Conservation (phyloP, 2,113 vertebrate species). For the Siniperca knerii region DNA sequence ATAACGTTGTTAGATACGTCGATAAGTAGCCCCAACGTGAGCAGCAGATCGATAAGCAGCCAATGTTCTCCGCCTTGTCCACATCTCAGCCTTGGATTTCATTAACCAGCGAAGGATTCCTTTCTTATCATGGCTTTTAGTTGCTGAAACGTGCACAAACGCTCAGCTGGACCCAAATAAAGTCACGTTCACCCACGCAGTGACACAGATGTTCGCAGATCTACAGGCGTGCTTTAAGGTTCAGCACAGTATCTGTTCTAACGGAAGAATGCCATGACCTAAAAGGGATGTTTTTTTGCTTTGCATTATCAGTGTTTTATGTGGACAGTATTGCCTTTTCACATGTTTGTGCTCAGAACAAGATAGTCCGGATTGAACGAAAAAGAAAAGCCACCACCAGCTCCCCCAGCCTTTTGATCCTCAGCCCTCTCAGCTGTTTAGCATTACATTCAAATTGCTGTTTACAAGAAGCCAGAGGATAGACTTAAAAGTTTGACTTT, state of each 20-base stretch:
- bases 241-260: slow-evolving; percentile 48
- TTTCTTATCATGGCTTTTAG: slow-evolving; percentile 60
- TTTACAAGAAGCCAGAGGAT: slow-evolving; percentile 84
- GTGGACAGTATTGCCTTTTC: slow-evolving; percentile 68
- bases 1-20: slow-evolving; percentile 50
- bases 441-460: slow-evolving; percentile 82
- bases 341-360: slow-evolving; percentile 67
- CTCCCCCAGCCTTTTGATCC: slow-evolving; percentile 64
- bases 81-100: slow-evolving; percentile 61
- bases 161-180: slow-evolving; percentile 57
- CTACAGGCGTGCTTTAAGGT: slow-evolving; percentile 22
- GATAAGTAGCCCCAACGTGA: slow-evolving; percentile 61
- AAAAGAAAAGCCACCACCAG: slow-evolving; percentile 40
- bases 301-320: slow-evolving; percentile 75
- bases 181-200: slow-evolving; percentile 31
- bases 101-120: slow-evolving; percentile 42
- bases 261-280: slow-evolving; percentile 66
- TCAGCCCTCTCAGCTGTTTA: slow-evolving; percentile 81
- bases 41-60: slow-evolving; percentile 49
- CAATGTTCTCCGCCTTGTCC: slow-evolving; percentile 34
- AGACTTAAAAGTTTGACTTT: slow-evolving; percentile 73
- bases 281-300: slow-evolving; percentile 81
- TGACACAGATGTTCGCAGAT: slow-evolving; percentile 17
- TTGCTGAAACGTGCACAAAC: slow-evolving; percentile 50
- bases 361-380: slow-evolving; percentile 51